Conservation (phyloP, 2,888 invertebrate species). For the Drosophila macrospina region DNA sequence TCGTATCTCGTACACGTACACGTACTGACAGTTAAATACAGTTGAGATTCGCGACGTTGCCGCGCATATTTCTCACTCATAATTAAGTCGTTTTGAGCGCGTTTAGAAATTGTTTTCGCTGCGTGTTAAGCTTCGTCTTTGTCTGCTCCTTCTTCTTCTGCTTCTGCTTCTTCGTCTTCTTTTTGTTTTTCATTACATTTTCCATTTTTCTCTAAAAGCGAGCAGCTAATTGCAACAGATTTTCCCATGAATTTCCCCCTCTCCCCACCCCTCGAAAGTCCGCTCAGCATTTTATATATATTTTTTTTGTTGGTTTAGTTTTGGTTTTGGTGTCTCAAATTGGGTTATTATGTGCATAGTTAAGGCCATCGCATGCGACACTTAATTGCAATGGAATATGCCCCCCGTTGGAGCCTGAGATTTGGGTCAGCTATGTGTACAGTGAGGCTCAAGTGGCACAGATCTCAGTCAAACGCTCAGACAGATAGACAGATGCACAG, state of each 20-base stretch:
- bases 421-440: constrained; percentile 55
- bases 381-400: constrained; percentile 70
- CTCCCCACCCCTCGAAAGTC: constrained; percentile 48
- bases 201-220: constrained; percentile 50
- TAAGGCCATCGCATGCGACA: constrained; percentile 74
- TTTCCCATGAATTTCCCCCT: constrained; percentile 64
- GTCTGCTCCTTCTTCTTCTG: too few species aligned
- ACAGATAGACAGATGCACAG: not conserved
- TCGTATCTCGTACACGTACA: constrained; percentile 33
- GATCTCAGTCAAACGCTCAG: constrained; percentile 37
- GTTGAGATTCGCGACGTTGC: constrained; percentile 68
- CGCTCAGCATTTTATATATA: constrained; percentile 26
- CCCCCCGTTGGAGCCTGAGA: constrained; percentile 58
- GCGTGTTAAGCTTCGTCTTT: constrained; percentile 72
- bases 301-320: constrained; percentile 3
- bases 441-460: constrained; percentile 58
- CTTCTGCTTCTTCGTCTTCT: too few species aligned
- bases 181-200: constrained; percentile 39
- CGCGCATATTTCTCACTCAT: constrained; percentile 81
- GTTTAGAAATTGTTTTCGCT: constrained; percentile 82
- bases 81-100: constrained; percentile 82
- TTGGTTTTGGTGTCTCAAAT: constrained; percentile 49
- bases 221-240: constrained; percentile 80
- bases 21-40: constrained; percentile 62
- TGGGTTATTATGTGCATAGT: constrained; percentile 80